phyloP scores from a whole-genome alignment of 2,113 vertebrate species.

The Sinocyclocheilus rhinocerous region DNA sequence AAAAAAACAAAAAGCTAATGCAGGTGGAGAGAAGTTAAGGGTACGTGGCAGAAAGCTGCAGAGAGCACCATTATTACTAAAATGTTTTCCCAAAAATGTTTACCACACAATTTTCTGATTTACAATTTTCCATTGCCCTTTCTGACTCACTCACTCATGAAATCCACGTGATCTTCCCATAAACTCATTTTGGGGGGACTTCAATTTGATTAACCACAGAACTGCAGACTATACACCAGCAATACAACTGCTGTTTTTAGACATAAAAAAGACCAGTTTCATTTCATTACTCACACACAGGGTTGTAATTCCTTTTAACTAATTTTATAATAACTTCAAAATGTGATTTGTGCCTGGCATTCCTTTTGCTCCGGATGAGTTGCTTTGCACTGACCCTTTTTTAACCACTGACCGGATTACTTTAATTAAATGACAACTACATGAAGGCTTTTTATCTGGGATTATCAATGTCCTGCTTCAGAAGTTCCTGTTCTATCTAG shows the following conservation, averaged over 20 bases:
- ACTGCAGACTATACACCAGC: conserved; percentile 40
- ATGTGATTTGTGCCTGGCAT: background rate
- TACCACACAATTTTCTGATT: conserved; percentile 60
- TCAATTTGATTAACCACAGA: conserved; percentile 56
- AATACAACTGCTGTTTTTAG: conserved; percentile 33
- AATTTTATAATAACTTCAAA: background rate
- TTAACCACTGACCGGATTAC: conserved; percentile 28
- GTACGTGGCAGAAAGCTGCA: background rate
- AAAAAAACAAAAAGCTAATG: background rate
- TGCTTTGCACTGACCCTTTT: conserved; percentile 25
- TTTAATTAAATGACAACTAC: background rate
- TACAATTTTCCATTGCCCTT: conserved; percentile 43
- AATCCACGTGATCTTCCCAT: conserved; percentile 50
- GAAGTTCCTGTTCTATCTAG: background rate
- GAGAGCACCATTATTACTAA: conserved; percentile 17
- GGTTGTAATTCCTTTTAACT: conserved; percentile 19
- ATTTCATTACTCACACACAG: conserved; percentile 32
- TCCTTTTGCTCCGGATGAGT: background rate
- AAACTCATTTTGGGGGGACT: conserved; percentile 45
- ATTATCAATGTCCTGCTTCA: background rate
- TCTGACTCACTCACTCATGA: conserved; percentile 43
- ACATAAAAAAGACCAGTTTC: conserved; percentile 42
- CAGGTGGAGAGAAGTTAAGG: background rate
- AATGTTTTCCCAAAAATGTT: conserved; percentile 57
- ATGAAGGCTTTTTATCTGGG: conserved; percentile 5